Conservation (phyloP, 1,140 invertebrate species). For the Antheraea mylitta region DNA sequence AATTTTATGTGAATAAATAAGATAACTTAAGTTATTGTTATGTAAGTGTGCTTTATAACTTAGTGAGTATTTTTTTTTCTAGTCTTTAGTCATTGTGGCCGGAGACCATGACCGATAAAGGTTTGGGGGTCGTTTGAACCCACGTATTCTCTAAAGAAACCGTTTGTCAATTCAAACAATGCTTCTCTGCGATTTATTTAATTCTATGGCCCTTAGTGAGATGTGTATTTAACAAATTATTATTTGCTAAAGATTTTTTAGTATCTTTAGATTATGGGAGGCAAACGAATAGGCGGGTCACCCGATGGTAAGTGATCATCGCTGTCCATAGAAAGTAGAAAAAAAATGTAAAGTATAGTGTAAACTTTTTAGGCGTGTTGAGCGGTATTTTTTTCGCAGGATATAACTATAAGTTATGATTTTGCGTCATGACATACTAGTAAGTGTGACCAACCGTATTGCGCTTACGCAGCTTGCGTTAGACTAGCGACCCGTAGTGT, state of each 20-base stretch:
- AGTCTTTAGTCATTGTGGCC: constrained; percentile 6
- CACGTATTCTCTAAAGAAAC: neutral
- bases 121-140: constrained; percentile 4
- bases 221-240: neutral
- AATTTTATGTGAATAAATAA: neutral
- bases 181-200: neutral
- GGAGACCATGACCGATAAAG: constrained; percentile 10
- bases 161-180: constrained; percentile 4
- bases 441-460: too few relatives aligned
- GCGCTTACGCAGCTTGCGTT: too few relatives aligned
- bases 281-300: too few relatives aligned
- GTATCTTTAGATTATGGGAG: too few relatives aligned
- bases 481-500: too few relatives aligned
- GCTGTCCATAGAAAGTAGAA: too few relatives aligned
- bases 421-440: too few relatives aligned
- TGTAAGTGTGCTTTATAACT: constrained; percentile 1
- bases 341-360: too few relatives aligned
- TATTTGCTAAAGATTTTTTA: neutral
- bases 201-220: neutral
- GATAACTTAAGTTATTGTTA: constrained; percentile 2
- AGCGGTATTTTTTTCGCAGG: too few relatives aligned
- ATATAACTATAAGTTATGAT: too few relatives aligned
- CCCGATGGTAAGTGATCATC: too few relatives aligned
- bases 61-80: constrained; percentile 5
- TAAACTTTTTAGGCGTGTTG: too few relatives aligned